Conservation (phyloP, 2,113 vertebrate genomes). For the Tiliqua scincoides region DNA sequence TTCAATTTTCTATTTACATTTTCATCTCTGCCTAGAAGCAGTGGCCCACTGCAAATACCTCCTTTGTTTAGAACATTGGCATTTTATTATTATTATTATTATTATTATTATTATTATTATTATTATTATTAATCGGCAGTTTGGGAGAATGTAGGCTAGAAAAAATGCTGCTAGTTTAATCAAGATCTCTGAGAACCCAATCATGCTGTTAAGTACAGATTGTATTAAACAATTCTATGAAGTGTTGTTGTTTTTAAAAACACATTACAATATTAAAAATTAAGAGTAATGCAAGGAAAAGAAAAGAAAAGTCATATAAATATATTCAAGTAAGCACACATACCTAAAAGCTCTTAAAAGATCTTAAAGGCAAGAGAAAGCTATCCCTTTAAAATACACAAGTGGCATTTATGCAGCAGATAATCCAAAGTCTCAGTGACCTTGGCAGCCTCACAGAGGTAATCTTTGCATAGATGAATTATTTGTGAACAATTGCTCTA, state of each 20-base stretch:
- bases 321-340: background rate
- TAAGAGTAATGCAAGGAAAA: rapidly evolving
- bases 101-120: no score
- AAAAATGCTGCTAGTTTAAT: background rate
- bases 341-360: background rate
- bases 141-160: background rate
- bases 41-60: background rate
- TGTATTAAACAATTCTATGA: background rate
- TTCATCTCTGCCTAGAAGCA: background rate
- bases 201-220: background rate
- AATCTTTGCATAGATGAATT: conserved; percentile 72
- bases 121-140: background rate
- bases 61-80: background rate
- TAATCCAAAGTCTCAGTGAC: conserved; percentile 65
- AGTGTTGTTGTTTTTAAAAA: background rate
- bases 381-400: conserved; percentile 57
- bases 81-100: no score
- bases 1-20: background rate
- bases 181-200: background rate
- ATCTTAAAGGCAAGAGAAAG: conserved; percentile 24
- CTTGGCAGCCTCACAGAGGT: conserved; percentile 65
- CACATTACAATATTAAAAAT: background rate
- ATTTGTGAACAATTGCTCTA: conserved; percentile 72
- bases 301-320: background rate
- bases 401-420: conserved; percentile 38